Evolutionary conservation across 2,797 vertebrate genomes (phyloP).

Genomic region (Staurois parvus): DNA sequence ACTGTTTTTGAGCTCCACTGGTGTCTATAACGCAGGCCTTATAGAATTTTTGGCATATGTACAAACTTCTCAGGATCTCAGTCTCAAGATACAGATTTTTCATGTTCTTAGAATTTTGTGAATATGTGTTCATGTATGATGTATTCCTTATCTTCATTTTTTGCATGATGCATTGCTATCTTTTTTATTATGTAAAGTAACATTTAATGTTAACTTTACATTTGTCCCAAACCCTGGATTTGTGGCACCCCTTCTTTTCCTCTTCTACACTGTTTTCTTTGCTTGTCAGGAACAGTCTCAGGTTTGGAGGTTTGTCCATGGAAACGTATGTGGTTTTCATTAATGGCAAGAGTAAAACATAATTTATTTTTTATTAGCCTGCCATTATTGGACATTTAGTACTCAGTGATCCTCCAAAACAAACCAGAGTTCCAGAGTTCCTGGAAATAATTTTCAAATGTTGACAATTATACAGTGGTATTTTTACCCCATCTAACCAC

Average conservation of each 20-base stretch:
- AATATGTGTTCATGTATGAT: neutral
- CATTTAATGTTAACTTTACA: neutral
- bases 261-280: neutral
- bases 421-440: neutral
- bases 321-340: neutral
- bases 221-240: neutral
- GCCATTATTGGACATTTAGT: neutral
- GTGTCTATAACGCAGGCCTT: neutral
- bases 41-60: no score
- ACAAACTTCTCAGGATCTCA: no score
- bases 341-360: neutral
- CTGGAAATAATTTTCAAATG: neutral
- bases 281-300: neutral
- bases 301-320: neutral
- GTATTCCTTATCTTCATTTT: neutral
- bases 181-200: neutral
- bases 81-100: neutral
- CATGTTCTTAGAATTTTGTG: neutral
- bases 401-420: neutral
- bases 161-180: neutral
- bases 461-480: neutral
- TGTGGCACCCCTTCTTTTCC: neutral
- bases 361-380: neutral
- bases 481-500: neutral
- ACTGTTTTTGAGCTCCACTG: neutral